Conservation (phyloP, 2,888 invertebrate genomes). For the Nycteola revayana region DNA sequence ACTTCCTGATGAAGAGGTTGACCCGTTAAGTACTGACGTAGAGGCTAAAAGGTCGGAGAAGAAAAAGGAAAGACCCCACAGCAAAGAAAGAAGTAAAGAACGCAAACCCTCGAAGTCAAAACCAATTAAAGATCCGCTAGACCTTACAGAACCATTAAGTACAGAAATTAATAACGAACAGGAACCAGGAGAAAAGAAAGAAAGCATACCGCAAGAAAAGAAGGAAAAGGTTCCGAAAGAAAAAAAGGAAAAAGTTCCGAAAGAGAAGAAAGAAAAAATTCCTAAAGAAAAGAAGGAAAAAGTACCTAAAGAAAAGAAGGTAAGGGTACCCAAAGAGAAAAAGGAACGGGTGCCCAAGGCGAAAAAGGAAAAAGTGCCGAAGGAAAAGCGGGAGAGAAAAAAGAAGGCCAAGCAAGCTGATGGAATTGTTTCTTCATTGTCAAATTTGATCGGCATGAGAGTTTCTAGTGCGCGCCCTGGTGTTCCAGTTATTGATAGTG, state of each 20-base stretch:
- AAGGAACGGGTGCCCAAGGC: background rate
- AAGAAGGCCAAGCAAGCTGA: background rate
- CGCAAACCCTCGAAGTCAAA: slow-evolving; percentile 21
- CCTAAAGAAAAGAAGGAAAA: slow-evolving; percentile 28
- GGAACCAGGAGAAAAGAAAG: slow-evolving; percentile 22
- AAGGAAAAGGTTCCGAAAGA: slow-evolving; percentile 17
- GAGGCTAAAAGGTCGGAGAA: slow-evolving; percentile 44
- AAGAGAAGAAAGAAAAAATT: slow-evolving; percentile 29
- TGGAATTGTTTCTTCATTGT: slow-evolving; percentile 32
- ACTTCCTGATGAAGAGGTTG: slow-evolving; percentile 48
- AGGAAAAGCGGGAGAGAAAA: slow-evolving; percentile 13
- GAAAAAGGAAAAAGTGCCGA: slow-evolving; percentile 25
- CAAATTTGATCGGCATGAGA: slow-evolving; percentile 59
- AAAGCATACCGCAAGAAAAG: slow-evolving; percentile 30
- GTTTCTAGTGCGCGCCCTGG: slow-evolving; percentile 33
- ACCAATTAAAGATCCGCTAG: slow-evolving; percentile 26
- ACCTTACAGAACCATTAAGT: slow-evolving; percentile 16
- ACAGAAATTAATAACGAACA: slow-evolving; percentile 31
- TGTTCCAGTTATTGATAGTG: slow-evolving; percentile 43
- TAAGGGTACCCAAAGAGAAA: slow-evolving; percentile 21
- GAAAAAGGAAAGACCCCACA: slow-evolving; percentile 57
- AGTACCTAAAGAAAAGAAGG: slow-evolving; percentile 28
- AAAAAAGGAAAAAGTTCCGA: slow-evolving; percentile 1
- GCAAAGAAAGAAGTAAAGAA: slow-evolving; percentile 59
- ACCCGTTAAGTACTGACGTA: slow-evolving; percentile 55